phyloP scores from a whole-genome alignment of 2,888 invertebrate species.

The Leucophenga montana region DNA sequence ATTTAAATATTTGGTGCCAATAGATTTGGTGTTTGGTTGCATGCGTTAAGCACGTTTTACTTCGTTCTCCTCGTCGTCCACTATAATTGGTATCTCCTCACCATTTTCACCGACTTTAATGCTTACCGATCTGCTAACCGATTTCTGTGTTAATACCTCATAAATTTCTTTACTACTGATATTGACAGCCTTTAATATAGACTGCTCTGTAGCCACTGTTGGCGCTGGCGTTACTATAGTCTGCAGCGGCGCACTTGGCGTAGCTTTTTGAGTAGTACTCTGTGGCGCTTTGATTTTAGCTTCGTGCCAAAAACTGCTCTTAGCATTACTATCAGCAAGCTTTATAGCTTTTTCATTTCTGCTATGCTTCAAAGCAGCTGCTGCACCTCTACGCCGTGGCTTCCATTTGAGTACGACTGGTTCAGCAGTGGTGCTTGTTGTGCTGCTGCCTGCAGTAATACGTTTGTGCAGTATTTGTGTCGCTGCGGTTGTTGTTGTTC shows the following conservation, averaged over 20 bases:
- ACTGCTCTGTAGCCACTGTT: slow-evolving; percentile 33
- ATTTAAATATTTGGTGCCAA: slow-evolving; percentile 34
- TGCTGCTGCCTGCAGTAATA: slow-evolving; percentile 41
- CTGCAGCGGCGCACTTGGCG: slow-evolving; percentile 45
- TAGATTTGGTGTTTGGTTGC: neutral
- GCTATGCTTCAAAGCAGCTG: neutral
- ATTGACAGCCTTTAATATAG: slow-evolving; percentile 36
- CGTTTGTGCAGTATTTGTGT: neutral
- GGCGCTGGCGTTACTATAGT: slow-evolving; percentile 41
- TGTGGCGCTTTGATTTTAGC: slow-evolving; percentile 40
- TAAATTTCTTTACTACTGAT: slow-evolving; percentile 45
- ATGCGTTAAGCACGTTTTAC: slow-evolving; percentile 40
- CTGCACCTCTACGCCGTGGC: slow-evolving; percentile 54
- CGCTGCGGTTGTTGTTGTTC: slow-evolving; percentile 31
- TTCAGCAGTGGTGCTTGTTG: slow-evolving; percentile 60
- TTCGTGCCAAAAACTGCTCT: slow-evolving; percentile 52
- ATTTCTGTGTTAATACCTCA: slow-evolving; percentile 73
- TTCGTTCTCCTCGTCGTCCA: slow-evolving; percentile 66
- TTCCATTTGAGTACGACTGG: slow-evolving; percentile 69
- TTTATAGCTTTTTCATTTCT: too few species aligned
- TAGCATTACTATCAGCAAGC: slow-evolving; percentile 48
- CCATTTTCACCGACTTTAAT: slow-evolving; percentile 74
- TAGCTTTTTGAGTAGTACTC: slow-evolving; percentile 41
- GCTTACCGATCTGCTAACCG: slow-evolving; percentile 75
- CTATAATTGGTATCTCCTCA: slow-evolving; percentile 66